Evolutionary conservation across 2,888 invertebrate species (phyloP).

Genomic region (Therioaphis trifolii): DNA sequence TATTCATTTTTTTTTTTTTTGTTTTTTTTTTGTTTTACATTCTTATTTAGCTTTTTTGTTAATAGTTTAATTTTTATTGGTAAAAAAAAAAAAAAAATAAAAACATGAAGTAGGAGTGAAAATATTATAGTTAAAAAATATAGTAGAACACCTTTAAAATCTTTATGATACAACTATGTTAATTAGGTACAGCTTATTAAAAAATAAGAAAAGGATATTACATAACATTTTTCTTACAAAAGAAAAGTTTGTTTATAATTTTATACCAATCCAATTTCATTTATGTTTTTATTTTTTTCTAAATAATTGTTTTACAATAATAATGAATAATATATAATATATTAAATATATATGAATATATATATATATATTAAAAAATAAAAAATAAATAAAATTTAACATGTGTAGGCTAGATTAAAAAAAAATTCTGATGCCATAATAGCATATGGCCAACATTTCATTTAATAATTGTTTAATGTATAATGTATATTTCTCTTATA

Average conservation of each 20-base stretch:
- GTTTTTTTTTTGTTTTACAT: conserved; percentile 28
- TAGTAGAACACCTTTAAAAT: background rate
- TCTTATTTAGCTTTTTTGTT: conserved; percentile 49
- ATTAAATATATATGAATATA: no score
- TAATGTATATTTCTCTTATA: conserved; percentile 26
- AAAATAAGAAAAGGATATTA: background rate
- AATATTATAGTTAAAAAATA: conserved; percentile 1
- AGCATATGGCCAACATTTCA: conserved; percentile 14
- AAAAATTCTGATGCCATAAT: conserved; percentile 40
- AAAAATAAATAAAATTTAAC: background rate
- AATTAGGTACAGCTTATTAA: background rate
- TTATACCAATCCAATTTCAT: background rate
- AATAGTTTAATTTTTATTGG: conserved; percentile 39
- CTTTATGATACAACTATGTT: background rate
- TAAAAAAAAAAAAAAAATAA: background rate
- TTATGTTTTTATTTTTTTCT: background rate
- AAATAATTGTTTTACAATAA: background rate
- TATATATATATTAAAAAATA: background rate
- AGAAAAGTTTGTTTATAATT: background rate
- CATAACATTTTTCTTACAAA: conserved; percentile 4
- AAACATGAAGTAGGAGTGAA: background rate
- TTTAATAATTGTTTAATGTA: conserved; percentile 25
- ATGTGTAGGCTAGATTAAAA: background rate
- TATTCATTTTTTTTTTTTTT: conserved; percentile 42
- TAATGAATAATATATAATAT: background rate